A percentile compares a stretch with the other conserved stretches of the same genome.
Conservation (phyloP, 1,140 invertebrate genomes). For the Heliothis virescens region DNA sequence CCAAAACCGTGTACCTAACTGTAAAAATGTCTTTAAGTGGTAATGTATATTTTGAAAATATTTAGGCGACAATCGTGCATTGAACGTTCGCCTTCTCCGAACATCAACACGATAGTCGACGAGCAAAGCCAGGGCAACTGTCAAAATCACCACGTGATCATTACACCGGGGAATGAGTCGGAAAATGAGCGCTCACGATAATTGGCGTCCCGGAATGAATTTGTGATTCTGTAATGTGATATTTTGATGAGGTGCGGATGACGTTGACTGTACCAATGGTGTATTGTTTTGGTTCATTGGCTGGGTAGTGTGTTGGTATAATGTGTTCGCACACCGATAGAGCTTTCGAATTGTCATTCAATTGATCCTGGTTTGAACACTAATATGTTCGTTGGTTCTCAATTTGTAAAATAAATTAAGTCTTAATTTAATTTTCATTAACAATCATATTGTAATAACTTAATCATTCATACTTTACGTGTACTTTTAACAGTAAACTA, state of each 20-base stretch:
- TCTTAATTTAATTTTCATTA: not conserved
- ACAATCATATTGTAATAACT: no score
- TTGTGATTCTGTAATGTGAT: conserved; percentile 81
- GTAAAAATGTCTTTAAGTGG: no score
- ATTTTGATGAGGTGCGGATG: conserved; percentile 82
- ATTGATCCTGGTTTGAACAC: not conserved
- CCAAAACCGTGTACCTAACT: no score
- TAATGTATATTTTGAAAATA: no score
- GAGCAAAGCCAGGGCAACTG: conserved; percentile 65
- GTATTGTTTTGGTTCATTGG: conserved; percentile 24
- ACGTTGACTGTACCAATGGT: conserved; percentile 50
- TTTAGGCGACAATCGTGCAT: not conserved
- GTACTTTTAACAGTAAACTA: no score
- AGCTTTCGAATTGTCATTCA: not conserved
- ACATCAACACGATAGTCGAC: conserved; percentile 28
- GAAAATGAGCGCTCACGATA: conserved; percentile 83
- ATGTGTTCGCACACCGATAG: not conserved
- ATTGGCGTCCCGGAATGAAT: conserved; percentile 81
- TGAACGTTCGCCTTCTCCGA: conserved; percentile 8
- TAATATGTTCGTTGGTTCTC: not conserved
- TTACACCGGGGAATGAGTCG: conserved; percentile 82
- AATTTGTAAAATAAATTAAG: not conserved
- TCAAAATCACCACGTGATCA: conserved; percentile 84
- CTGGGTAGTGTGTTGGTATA: not conserved
- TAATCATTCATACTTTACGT: no score